Conservation (phyloP, 2,888 invertebrate species). For the Carpatolechia fugitivella region DNA sequence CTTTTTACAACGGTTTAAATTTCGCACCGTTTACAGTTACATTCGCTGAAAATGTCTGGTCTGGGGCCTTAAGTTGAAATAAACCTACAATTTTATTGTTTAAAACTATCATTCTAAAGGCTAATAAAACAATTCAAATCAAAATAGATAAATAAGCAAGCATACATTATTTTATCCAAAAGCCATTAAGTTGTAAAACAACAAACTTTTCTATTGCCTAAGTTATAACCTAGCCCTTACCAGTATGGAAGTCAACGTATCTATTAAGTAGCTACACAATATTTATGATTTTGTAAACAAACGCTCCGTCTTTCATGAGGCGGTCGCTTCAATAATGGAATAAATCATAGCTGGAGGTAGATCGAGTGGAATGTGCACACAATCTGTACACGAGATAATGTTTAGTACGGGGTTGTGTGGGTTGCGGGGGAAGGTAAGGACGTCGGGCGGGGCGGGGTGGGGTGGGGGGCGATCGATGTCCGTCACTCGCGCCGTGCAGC, state of each 20-base stretch:
- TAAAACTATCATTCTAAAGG: too few relatives aligned
- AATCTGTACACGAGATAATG: constrained; percentile 52
- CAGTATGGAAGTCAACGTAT: not conserved
- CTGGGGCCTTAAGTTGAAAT: too few relatives aligned
- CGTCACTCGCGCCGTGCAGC: constrained; percentile 51
- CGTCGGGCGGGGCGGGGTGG: constrained; percentile 19
- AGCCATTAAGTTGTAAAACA: too few relatives aligned
- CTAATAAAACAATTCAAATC: too few relatives aligned
- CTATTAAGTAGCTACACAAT: constrained; percentile 6
- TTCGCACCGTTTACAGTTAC: not conserved
- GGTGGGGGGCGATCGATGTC: constrained; percentile 60
- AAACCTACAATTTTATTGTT: too few relatives aligned
- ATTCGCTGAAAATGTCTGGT: not conserved
- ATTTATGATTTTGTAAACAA: constrained; percentile 3
- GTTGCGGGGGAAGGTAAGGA: constrained; percentile 23
- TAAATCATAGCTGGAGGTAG: constrained; percentile 20
- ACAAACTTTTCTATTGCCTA: too few relatives aligned
- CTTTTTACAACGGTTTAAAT: not conserved
- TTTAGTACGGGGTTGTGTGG: constrained; percentile 36
- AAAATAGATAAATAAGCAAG: too few relatives aligned
- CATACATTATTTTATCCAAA: too few relatives aligned
- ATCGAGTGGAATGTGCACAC: constrained; percentile 26
- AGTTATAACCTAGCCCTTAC: too few relatives aligned
- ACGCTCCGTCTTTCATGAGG: constrained; percentile 10
- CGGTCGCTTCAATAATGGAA: constrained; percentile 19